These are phyloP conservation scores for Champsocephalus esox DNA, from an alignment of 2,797 vertebrate genomes.

Conservation along the genomic window DNA sequence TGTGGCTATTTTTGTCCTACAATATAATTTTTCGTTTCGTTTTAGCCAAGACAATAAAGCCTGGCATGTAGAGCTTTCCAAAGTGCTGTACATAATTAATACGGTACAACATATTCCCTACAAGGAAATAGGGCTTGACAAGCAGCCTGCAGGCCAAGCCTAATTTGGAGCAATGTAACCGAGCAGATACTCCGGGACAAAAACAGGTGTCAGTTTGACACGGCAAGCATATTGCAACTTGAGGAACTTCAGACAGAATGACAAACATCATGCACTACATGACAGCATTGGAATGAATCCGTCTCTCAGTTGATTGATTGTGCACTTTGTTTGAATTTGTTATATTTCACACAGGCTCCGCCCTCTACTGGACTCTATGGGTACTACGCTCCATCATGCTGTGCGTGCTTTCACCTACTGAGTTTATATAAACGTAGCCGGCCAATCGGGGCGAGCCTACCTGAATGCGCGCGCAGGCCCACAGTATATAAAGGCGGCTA, in stretches of 20 bases:
- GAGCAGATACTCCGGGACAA: slow-evolving; percentile 33
- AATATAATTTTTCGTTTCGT: slow-evolving; percentile 6
- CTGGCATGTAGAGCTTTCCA: slow-evolving; percentile 14
- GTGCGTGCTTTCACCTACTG: too few species aligned
- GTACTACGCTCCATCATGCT: too few species aligned
- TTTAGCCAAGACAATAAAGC: slow-evolving; percentile 9
- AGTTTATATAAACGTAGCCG: too few species aligned
- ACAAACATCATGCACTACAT: slow-evolving; percentile 34
- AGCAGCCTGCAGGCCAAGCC: slow-evolving; percentile 55
- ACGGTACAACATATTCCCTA: slow-evolving; percentile 29
- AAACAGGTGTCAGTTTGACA: slow-evolving; percentile 32
- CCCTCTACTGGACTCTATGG: too few species aligned
- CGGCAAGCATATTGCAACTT: slow-evolving; percentile 3
- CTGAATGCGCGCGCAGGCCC: too few species aligned
- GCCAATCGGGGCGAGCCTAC: too few species aligned
- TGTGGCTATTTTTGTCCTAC: slow-evolving; percentile 2
- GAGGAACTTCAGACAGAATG: slow-evolving; percentile 26
- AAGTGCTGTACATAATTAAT: slow-evolving; percentile 64
- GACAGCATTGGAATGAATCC: slow-evolving; percentile 31
- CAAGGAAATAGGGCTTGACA: slow-evolving; percentile 31
- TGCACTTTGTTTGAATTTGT: not conserved
- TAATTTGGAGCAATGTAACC: slow-evolving; percentile 46
- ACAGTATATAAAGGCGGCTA: too few species aligned
- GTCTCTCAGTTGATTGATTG: slow-evolving; percentile 36
- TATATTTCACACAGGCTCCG: too few species aligned